These are phyloP conservation scores for Miltochrista miniata DNA, from an alignment of 2,888 invertebrate species.

Conservation along the genomic window DNA sequence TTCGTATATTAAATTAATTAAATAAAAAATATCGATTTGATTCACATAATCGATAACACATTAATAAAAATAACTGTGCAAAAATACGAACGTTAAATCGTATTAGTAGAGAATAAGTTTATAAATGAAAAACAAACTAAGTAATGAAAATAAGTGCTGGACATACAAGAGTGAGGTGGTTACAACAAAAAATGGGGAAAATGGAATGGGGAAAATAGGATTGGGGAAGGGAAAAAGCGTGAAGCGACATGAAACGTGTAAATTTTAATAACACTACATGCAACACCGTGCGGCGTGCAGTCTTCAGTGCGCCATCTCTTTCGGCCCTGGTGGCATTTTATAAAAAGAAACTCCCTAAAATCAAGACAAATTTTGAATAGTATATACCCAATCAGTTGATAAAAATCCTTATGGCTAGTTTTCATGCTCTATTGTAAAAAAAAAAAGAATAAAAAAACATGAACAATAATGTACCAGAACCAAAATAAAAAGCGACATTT, in stretches of 20 bases:
- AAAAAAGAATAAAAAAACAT: constrained; percentile 31
- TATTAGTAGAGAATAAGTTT: constrained; percentile 20
- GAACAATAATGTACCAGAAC: constrained; percentile 78
- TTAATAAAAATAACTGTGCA: constrained; percentile 2
- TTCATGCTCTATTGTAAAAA: constrained; percentile 32
- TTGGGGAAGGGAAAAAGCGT: constrained; percentile 42
- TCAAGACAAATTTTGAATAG: constrained; percentile 59
- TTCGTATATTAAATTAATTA: background rate
- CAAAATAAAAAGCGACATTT: constrained; percentile 52
- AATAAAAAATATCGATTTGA: background rate
- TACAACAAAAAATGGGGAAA: too few species aligned
- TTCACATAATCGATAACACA: constrained; percentile 13
- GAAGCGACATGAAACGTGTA: constrained; percentile 42
- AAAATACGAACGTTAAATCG: constrained; percentile 20
- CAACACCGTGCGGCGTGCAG: constrained; percentile 63
- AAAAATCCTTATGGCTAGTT: constrained; percentile 26
- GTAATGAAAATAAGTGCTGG: constrained; percentile 31
- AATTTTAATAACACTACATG: constrained; percentile 47
- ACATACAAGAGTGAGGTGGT: constrained; percentile 28
- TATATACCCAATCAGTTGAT: constrained; percentile 23
- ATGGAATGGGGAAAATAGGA: too few species aligned
- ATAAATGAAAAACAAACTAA: constrained; percentile 23
- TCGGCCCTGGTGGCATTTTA: constrained; percentile 82
- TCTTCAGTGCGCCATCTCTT: constrained; percentile 69
- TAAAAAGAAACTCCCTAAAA: constrained; percentile 66